Evolutionary conservation across 35 echinoderm and acorn worm species (phyloP).

Genomic region (Ophiothrix spiculata): DNA sequence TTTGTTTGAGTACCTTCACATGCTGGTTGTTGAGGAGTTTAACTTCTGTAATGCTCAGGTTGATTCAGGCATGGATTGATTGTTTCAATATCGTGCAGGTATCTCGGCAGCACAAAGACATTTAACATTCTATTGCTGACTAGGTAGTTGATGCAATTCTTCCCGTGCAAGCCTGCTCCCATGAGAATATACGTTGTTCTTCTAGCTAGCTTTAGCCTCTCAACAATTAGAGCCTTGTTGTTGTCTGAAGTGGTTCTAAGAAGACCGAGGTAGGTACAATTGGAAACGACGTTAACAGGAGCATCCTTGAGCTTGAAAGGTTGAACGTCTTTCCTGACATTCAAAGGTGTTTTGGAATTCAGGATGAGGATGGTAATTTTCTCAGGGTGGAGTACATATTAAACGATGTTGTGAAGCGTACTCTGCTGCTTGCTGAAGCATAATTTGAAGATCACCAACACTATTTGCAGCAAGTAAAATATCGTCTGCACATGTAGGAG

Average conservation of each 20-base stretch:
- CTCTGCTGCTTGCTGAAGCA: background rate
- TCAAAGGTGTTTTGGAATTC: background rate
- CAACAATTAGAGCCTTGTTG: background rate
- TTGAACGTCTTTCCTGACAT: background rate
- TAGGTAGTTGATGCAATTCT: no score
- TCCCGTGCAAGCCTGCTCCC: background rate
- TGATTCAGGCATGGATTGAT: no score
- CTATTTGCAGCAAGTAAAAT: background rate
- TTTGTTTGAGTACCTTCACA: background rate
- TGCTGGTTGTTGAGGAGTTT: background rate
- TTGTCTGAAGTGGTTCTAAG: background rate
- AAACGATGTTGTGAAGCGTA: background rate
- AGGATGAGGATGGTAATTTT: background rate
- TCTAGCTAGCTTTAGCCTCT: background rate
- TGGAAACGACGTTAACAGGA: background rate
- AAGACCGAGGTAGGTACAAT: background rate
- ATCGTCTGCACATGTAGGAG: background rate
- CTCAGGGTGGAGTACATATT: background rate
- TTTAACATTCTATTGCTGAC: background rate
- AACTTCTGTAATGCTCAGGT: background rate
- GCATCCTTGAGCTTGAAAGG: background rate
- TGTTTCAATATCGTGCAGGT: conserved; percentile 1
- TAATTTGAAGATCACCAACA: background rate
- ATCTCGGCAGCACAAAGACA: background rate
- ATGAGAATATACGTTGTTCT: background rate